A percentile compares a stretch with the other conserved stretches of the same genome.
Evolutionary conservation across 2,797 vertebrate species (phyloP).

Genomic region (Spinus pinus): DNA sequence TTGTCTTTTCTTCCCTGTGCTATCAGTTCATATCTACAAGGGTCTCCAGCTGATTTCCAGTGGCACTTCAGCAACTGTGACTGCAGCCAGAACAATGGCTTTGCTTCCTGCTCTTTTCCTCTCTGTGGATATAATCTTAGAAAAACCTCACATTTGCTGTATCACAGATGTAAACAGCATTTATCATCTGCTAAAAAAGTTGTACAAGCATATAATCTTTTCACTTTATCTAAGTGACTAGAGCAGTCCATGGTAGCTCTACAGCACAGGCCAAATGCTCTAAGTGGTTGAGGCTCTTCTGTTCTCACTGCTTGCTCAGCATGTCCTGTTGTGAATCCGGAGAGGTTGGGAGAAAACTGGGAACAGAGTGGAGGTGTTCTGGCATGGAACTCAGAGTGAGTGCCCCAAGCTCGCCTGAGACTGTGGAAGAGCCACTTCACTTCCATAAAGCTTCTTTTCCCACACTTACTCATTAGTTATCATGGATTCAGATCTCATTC

Average conservation of each 20-base stretch:
- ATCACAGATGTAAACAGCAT: background rate
- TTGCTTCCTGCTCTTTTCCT: background rate
- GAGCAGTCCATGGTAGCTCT: background rate
- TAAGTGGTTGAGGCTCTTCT: background rate
- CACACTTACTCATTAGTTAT: background rate
- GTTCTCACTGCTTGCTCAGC: background rate
- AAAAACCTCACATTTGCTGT: background rate
- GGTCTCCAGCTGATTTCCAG: background rate
- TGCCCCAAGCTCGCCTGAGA: background rate
- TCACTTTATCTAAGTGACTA: background rate
- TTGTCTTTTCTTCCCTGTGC: background rate
- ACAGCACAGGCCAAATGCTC: background rate
- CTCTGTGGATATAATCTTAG: background rate
- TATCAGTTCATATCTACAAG: background rate
- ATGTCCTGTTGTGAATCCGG: background rate
- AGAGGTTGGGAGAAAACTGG: background rate
- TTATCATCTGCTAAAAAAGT: background rate
- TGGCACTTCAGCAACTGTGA: background rate
- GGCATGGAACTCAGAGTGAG: background rate
- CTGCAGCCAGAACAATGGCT: background rate
- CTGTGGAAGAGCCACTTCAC: background rate
- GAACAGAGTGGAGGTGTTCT: background rate
- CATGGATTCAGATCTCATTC: background rate
- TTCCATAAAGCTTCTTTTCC: background rate
- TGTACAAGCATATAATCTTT: background rate